Conservation (phyloP, 1,140 invertebrate genomes). For the Stenopsyche tienmushanensis region DNA sequence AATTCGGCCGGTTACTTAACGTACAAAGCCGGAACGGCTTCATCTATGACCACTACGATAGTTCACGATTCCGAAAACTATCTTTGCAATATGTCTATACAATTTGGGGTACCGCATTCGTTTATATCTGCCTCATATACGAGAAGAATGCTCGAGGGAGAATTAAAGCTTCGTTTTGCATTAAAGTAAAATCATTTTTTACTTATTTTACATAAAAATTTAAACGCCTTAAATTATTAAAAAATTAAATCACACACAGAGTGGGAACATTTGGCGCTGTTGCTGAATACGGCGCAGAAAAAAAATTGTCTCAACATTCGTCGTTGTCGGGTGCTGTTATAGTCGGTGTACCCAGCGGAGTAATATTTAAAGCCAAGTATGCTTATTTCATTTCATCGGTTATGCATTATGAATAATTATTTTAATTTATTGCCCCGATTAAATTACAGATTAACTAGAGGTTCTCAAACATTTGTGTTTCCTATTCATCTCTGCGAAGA, state of each 20-base stretch:
- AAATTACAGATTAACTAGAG: conserved; percentile 72
- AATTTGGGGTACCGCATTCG: conserved; percentile 80
- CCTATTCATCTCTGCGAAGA: conserved; percentile 91
- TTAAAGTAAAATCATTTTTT: conserved; percentile 66
- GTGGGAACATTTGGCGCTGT: conserved; percentile 83
- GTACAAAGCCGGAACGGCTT: conserved; percentile 72
- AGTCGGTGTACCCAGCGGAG: conserved; percentile 82
- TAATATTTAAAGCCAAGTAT: conserved; percentile 86
- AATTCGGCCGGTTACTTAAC: conserved; percentile 85
- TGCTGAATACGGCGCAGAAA: conserved; percentile 89
- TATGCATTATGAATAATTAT: too few species aligned
- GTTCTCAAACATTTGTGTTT: conserved; percentile 85
- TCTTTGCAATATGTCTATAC: conserved; percentile 66
- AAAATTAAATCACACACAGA: conserved; percentile 52
- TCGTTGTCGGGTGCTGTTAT: conserved; percentile 81
- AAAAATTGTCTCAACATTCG: conserved; percentile 88
- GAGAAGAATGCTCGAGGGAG: conserved; percentile 74
- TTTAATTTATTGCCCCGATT: too few species aligned
- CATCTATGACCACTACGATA: conserved; percentile 76
- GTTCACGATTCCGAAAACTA: conserved; percentile 71
- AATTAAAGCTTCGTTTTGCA: conserved; percentile 72
- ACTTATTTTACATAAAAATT: not conserved
- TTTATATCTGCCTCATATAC: conserved; percentile 75
- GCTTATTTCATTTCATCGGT: conserved; percentile 36
- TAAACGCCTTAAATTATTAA: too few species aligned